Conservation (phyloP, 2,888 invertebrate species). For the Nymphalis urticae region DNA sequence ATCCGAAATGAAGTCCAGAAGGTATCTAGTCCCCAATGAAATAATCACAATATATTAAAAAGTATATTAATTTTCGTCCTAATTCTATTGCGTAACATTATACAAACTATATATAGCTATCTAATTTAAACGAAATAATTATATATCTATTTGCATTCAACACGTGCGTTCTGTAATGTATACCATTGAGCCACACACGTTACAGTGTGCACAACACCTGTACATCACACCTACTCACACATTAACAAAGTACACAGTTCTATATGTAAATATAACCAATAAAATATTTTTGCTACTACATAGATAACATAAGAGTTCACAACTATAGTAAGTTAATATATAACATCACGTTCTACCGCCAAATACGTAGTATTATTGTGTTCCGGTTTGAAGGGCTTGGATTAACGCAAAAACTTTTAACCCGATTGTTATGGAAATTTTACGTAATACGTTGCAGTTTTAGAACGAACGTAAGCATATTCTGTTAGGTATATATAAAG, state of each 20-base stretch:
- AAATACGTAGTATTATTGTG: too few species aligned
- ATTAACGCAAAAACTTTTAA: too few species aligned
- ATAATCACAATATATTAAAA: too few species aligned
- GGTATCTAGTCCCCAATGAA: too few species aligned
- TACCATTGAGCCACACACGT: constrained; percentile 27
- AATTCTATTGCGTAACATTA: neutral
- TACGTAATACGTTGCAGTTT: too few species aligned
- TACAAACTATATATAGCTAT: neutral
- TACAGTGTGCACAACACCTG: constrained; percentile 13
- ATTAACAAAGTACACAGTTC: neutral
- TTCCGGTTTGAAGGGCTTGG: too few species aligned
- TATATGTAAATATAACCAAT: constrained; percentile 19
- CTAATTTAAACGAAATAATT: constrained; percentile 3
- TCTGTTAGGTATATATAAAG: too few species aligned
- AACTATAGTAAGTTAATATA: too few species aligned
- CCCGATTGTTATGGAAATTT: too few species aligned
- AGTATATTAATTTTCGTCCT: neutral
- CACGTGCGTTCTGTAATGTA: constrained; percentile 1
- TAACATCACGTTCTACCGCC: too few species aligned
- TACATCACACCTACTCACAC: constrained; percentile 4
- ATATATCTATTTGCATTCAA: constrained; percentile 20
- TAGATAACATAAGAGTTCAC: neutral
- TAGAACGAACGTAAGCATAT: too few species aligned
- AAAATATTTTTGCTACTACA: neutral
- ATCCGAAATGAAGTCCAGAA: too few species aligned